Evolutionary conservation across 2,797 vertebrate genomes (phyloP).

Genomic region (Percopsis omiscomaycus): DNA sequence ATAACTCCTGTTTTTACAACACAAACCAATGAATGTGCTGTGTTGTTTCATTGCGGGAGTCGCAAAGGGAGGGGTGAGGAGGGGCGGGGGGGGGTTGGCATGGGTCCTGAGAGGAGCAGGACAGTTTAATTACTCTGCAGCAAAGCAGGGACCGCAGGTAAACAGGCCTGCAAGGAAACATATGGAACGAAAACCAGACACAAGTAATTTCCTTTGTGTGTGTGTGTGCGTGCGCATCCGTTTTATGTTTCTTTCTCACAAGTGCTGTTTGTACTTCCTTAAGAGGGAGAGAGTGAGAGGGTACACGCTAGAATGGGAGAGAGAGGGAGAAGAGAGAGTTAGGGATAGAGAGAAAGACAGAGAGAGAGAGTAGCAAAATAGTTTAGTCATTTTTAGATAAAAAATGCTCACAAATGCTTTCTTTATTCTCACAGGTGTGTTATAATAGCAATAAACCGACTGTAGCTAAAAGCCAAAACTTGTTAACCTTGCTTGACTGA

Average conservation of each 20-base stretch:
- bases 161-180: slow-evolving; percentile 46
- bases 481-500: slow-evolving; percentile 12
- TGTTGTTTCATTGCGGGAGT: too few relatives aligned
- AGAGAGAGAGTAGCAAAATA: background rate
- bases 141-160: slow-evolving; percentile 36
- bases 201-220: slow-evolving; percentile 57
- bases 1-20: background rate
- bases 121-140: slow-evolving; percentile 22
- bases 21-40: too few relatives aligned
- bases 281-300: slow-evolving; percentile 27
- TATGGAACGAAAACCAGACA: slow-evolving; percentile 58
- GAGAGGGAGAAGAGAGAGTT: background rate
- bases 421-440: slow-evolving; percentile 8
- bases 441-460: slow-evolving; percentile 6
- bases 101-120: background rate
- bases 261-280: slow-evolving; percentile 59
- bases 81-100: background rate
- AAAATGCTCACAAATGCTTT: slow-evolving; percentile 24
- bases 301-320: slow-evolving; percentile 1
- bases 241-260: slow-evolving; percentile 41
- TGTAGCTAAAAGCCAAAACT: slow-evolving; percentile 17
- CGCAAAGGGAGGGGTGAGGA: too few relatives aligned
- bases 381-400: background rate
- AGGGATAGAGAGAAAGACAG: background rate
- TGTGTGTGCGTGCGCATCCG: slow-evolving; percentile 23